Conservation (phyloP, 2,888 invertebrate genomes). For the Eulithis testata region DNA sequence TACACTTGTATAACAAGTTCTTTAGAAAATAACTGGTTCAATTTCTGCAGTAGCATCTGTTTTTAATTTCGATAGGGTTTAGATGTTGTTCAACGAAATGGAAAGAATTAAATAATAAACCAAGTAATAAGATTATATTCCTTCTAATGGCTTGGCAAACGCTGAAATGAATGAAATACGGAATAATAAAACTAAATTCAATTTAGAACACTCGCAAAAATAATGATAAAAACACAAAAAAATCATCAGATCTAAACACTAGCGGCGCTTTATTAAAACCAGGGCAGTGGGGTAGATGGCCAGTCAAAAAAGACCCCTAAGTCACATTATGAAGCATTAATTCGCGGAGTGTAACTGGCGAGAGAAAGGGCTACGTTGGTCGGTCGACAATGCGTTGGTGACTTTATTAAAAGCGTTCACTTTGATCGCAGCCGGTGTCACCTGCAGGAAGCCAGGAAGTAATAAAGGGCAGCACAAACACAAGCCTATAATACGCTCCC, state of each 20-base stretch:
- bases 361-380: conserved; percentile 31
- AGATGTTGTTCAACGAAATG: conserved; percentile 5
- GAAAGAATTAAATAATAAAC: background rate
- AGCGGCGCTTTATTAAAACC: conserved; percentile 37
- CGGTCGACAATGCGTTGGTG: conserved; percentile 49
- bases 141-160: too few species aligned
- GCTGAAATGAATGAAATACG: too few species aligned
- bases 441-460: conserved; percentile 63
- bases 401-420: conserved; percentile 80
- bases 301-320: conserved; percentile 29
- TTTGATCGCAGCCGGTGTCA: conserved; percentile 78
- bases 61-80: conserved; percentile 25
- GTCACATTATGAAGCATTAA: conserved; percentile 29
- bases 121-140: too few species aligned
- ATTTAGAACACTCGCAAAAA: background rate
- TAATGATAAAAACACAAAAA: conserved; percentile 3
- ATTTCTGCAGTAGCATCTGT: conserved; percentile 39
- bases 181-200: too few species aligned
- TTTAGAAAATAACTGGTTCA: conserved; percentile 23
- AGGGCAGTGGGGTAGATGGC: conserved; percentile 22
- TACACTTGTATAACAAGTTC: conserved; percentile 42
- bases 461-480: conserved; percentile 70
- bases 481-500: conserved; percentile 66
- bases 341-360: conserved; percentile 21
- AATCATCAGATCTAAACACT: conserved; percentile 28